Evolutionary conservation across 1,140 invertebrate species (phyloP), one percentile per base, ranked within the genome.

Genomic region (Zaprionus inermis): DNA sequence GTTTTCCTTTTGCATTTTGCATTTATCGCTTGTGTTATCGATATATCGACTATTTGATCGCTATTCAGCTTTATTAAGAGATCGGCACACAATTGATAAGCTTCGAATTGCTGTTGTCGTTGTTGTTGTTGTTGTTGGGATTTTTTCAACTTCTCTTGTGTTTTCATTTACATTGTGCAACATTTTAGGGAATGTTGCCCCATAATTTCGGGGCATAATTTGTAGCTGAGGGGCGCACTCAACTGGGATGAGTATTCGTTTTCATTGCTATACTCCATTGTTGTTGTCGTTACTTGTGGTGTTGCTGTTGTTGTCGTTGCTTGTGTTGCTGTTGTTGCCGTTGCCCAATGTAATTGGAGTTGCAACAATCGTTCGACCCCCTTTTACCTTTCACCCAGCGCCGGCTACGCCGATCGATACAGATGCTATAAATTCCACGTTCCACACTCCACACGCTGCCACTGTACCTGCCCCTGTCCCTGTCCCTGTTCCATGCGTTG

Each of bases 301-400:
- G 1, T 28, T 28, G 24, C 24, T 32, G 36, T 12, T 32, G 18
- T n/a, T 59, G 34, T 14, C 24, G 57, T 22, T 54, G 44, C 14
- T 49, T 28, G 11, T 38, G 36, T 38, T 18, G 28, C 0, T 18
- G 28, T 7, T 28, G 28, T 16, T 36, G 30, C 32, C 16, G 57
- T 36, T 65, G 51, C 7, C 20, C 41, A 49, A 34, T 63, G 51
- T 65, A 64, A 51, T 51, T 65, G 28, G 18, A 70, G 58, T 55
- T 54, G 41, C 24, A 18, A 46, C 66, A 38, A 36, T 16, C 10
- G 24, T 7, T 54, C 54, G 22, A 55, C 36, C 56, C 70, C 38
- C 57, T 69, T 56, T 73, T 75, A 71, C 60, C 72, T 75, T 75
- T 75, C 68, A 71, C 72, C 72, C 59, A 3, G 44, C n/a, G 1